Base-by-base conservation (phyloP, 2,888 invertebrate genomes). In the Netelia melanura region DNA sequence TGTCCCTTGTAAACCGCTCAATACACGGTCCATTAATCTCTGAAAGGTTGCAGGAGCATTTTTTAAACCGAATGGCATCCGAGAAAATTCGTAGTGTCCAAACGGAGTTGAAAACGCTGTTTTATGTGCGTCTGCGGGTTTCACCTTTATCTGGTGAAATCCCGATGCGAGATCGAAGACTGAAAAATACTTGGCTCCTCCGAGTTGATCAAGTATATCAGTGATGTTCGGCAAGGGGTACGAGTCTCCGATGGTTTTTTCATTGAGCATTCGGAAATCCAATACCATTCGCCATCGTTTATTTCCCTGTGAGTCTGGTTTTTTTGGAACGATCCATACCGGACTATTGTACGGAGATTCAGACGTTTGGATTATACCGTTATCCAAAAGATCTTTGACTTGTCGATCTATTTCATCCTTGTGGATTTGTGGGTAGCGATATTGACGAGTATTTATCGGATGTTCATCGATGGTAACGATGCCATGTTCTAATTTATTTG, bases 21-120 rank as follows among this genome's bases (percentile, higher is more conserved):
- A 81, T 1, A 89, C 87, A 6, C 81, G 71, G 62, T 93, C 88
- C 91, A 93, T 93, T 5, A 91, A 23, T 0, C 90, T 72, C 58
- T 91, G 90, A 77, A 92, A 93, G 0, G 90, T 91, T 1, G 90
- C 88, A 0, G 91, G 92, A 0, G 91, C 90, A 44, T 91, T 91
- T 70, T 88, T 88, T 2, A 92, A 75, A 0, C 92, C 92, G 86
- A 92, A 92, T 0, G 89, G 88, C 89, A 91, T 89, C 8, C 87
- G 52, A 1, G 56, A 75, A 62, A 85, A 90, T 23, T 90, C 86
- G 14, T 83, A 90, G 54, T 90, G 89, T 0, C 87, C 88, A 3
- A 86, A 65, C 0, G 84, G 81, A 5, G 88, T 89, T 0, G 87
- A 84, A 38, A 90, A 90, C 1, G 90, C 88, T 0, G 87, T 90